phyloP scores from a whole-genome alignment of 92 coral and sea anemone genomes.

The Epizoanthus rinbou region DNA sequence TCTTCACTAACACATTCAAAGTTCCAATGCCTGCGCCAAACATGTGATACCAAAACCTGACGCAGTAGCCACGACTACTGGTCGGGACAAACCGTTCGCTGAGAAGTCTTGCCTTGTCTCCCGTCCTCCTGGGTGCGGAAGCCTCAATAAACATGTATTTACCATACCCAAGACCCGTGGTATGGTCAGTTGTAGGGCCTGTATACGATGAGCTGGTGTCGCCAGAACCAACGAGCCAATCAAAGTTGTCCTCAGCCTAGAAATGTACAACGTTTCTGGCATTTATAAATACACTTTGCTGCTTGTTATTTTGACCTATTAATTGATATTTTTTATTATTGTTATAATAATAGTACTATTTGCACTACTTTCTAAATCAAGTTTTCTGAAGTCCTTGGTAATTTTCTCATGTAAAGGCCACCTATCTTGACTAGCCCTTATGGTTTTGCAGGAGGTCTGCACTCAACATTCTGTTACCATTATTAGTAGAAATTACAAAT shows the following conservation, averaged over 20 bases:
- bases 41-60: conserved; percentile 99
- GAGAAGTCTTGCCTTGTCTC: conserved; percentile 87
- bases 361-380: no score
- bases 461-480: no score
- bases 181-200: conserved; percentile 92
- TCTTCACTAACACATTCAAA: conserved; percentile 83
- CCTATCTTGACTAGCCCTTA: no score
- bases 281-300: no score
- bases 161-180: conserved; percentile 85
- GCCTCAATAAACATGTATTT: conserved; percentile 88
- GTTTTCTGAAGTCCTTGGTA: no score
- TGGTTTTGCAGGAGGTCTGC: no score
- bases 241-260: conserved; percentile 83
- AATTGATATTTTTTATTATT: no score
- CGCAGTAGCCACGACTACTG: conserved; percentile 76
- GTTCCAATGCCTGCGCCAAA: conserved; percentile 87
- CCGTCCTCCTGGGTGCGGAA: conserved; percentile 55
- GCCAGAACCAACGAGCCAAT: conserved; percentile 94
- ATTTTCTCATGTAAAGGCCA: no score
- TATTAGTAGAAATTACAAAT: no score
- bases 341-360: no score
- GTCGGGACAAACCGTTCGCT: conserved; percentile 88
- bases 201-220: conserved; percentile 74
- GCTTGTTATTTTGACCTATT: no score
- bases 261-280: no score